These are phyloP conservation scores for Prinia subflava DNA, from an alignment of 2,113 vertebrate species.

Conservation along the genomic window DNA sequence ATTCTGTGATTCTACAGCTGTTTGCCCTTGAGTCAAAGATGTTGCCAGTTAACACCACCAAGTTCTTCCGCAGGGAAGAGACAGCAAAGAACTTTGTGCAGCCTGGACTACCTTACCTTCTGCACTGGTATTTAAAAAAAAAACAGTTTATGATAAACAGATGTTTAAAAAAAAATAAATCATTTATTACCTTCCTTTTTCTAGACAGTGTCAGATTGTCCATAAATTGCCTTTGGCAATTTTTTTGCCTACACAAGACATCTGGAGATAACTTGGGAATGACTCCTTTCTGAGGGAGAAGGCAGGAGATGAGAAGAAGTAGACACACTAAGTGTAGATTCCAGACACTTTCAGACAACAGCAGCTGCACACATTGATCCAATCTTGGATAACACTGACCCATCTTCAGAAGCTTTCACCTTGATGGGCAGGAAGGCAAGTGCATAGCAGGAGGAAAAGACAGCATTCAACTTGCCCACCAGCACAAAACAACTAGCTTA, in stretches of 20 bases:
- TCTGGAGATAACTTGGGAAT: background rate
- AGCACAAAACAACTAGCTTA: background rate
- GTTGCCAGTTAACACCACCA: fast-evolving
- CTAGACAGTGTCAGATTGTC: background rate
- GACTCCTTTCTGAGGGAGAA: background rate
- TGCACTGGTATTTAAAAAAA: background rate
- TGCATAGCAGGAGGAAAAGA: background rate
- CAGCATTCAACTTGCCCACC: background rate
- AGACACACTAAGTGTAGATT: background rate
- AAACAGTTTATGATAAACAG: background rate
- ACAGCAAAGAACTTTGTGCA: background rate
- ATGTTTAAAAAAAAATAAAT: background rate
- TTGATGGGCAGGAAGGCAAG: background rate
- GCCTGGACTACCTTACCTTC: background rate
- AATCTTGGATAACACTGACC: background rate
- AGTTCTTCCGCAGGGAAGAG: background rate
- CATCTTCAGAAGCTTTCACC: background rate
- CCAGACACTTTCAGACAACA: background rate
- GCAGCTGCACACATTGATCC: background rate
- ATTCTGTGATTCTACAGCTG: background rate
- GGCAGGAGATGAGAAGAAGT: background rate
- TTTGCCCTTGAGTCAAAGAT: background rate
- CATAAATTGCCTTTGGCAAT: background rate
- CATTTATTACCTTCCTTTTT: background rate
- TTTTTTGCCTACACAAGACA: background rate